These are phyloP conservation scores for Falco novaeseelandiae DNA, from an alignment of 2,797 vertebrate species.

Conservation along the genomic window DNA sequence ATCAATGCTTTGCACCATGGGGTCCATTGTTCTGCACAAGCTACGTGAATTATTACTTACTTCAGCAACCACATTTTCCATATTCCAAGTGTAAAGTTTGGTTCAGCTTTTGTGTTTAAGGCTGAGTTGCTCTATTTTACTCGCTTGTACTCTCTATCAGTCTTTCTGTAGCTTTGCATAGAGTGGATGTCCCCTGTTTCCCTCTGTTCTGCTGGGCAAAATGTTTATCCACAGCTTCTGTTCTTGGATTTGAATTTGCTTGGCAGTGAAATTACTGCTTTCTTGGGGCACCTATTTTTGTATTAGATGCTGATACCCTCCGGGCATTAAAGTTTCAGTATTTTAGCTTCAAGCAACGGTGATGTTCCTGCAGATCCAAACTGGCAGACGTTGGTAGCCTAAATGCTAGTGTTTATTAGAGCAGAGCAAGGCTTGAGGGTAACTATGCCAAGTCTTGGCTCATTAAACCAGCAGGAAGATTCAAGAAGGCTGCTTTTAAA, in stretches of 20 bases:
- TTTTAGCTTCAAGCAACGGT: conserved; percentile 5
- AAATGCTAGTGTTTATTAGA: conserved; percentile 45
- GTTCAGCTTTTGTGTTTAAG: neutral
- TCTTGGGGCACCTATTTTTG: neutral
- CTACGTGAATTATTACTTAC: neutral
- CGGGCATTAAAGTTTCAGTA: neutral
- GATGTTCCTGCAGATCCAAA: neutral
- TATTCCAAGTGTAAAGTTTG: neutral
- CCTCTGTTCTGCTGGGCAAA: neutral
- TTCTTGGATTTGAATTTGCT: neutral
- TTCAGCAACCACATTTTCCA: neutral
- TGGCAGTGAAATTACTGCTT: conserved; percentile 10
- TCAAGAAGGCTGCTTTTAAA: conserved; percentile 9
- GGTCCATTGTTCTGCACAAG: neutral
- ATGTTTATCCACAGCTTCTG: neutral
- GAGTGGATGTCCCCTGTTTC: neutral
- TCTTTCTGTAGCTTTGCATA: neutral
- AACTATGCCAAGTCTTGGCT: conserved; percentile 23
- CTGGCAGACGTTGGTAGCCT: neutral
- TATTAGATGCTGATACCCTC: neutral
- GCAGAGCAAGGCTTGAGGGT: conserved; percentile 16
- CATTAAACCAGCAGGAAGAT: conserved; percentile 15
- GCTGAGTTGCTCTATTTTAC: neutral
- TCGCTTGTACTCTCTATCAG: neutral
- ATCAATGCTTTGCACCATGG: neutral